Percentiles rank a stretch among this genome's conserved stretches.
Conservation (phyloP, 1,140 invertebrate species). For the Rhyzopertha dominica region DNA sequence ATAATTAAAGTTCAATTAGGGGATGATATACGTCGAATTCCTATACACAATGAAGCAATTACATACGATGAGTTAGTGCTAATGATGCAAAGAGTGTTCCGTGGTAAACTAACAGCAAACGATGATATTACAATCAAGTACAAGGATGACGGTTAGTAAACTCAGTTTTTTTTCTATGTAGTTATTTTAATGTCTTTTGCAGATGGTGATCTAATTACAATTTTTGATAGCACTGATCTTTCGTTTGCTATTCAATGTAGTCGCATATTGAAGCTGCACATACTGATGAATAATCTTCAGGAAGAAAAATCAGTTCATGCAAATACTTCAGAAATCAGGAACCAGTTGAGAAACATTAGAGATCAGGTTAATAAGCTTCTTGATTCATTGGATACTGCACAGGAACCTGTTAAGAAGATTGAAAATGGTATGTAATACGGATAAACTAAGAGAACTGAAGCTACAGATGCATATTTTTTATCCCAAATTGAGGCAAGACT, state of each 20-base stretch:
- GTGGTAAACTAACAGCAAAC: conserved; percentile 57
- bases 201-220: conserved; percentile 73
- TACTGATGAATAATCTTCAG: conserved; percentile 49
- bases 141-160: conserved; percentile 62
- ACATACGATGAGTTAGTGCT: conserved; percentile 72
- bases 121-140: conserved; percentile 73
- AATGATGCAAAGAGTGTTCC: conserved; percentile 74
- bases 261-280: conserved; percentile 61
- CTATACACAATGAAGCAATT: conserved; percentile 73
- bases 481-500: too few species aligned
- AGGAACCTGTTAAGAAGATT: conserved; percentile 7
- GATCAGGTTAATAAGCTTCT: conserved; percentile 57
- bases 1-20: conserved; percentile 60
- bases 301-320: conserved; percentile 33
- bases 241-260: conserved; percentile 70
- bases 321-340: conserved; percentile 51
- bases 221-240: conserved; percentile 69
- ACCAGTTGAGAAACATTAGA: conserved; percentile 55
- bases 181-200: conserved; percentile 33
- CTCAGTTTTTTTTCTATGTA: conserved; percentile 4
- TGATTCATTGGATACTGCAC: conserved; percentile 49
- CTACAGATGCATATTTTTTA: too few species aligned
- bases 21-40: conserved; percentile 66
- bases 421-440: conserved; percentile 16
- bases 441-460: too few species aligned